Base-by-base conservation (phyloP, 2,797 vertebrate species). In the Sebastes hubbsi region DNA sequence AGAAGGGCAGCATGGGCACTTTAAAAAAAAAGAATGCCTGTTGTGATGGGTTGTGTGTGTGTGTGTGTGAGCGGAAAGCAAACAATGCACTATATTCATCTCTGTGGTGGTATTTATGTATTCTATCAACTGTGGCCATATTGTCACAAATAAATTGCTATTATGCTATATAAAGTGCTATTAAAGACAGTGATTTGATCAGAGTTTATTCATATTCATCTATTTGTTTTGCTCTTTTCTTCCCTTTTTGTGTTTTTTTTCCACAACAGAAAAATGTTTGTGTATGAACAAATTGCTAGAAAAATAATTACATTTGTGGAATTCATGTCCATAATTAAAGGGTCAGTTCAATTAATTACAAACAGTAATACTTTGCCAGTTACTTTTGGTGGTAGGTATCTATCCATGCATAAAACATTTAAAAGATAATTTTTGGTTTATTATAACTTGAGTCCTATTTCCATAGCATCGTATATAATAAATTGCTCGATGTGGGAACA, bases 1-100 rank as follows among this genome's bases (percentile, higher is more conserved):
- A 83, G 86, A 80, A 65, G 54, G 36, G 60, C 83, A 73, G 85
- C 77, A n/a, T 81, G 78, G 76, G 85, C 27, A 29, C 68, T 60
- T 16, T 1, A 3, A 16, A 42, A 60, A 78, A 62, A 71, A 81
- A 80, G 34, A 85, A 64, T 72, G 54, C 66, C 49, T 61, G 2
- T 36, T 56, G 49, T 6, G 72, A 70, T 63, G 79, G 72, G 63
- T 29, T 72, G 56, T 67, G 46, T 59, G 80, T 72, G 56, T 67
- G 46, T 59, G 80, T 16, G 14, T 18, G 58, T 24, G 36, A 80
- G 24, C 78, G 72, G 69, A 80, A 82, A 42, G 69, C 72, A 85
- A 86, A 85, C 52, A 74, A 22, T 55, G 22, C 8, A 10, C 55
- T 72, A 14, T 60, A 52, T 80, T 59, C 7, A 64, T 84, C 65